Percentiles rank a stretch among this genome's conserved stretches.
These are phyloP conservation scores for Coregonus suidteri DNA, from an alignment of 2,797 vertebrate genomes.

Conservation along the genomic window DNA sequence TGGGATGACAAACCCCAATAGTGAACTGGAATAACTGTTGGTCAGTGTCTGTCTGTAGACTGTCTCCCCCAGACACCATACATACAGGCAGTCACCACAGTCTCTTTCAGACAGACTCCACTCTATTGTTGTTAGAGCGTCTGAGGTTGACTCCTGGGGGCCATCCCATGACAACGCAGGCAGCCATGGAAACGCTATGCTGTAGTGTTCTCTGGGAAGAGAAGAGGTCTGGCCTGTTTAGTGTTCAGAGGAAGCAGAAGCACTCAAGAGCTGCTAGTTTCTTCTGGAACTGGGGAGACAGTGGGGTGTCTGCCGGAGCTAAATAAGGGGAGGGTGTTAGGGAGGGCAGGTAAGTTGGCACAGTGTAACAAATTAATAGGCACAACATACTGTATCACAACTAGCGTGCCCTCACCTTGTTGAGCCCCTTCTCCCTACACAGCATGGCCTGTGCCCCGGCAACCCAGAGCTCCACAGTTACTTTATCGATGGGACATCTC, in stretches of 20 bases:
- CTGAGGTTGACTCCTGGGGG: slow-evolving; percentile 58
- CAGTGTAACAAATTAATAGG: slow-evolving; percentile 27
- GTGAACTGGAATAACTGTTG: slow-evolving; percentile 29
- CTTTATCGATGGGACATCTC: slow-evolving; percentile 6
- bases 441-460: slow-evolving; percentile 21
- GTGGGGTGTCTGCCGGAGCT: slow-evolving; percentile 11
- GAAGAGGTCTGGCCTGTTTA: slow-evolving; percentile 33
- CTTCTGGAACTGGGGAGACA: slow-evolving; percentile 23
- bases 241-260: slow-evolving; percentile 34
- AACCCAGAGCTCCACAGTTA: neutral
- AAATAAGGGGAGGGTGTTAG: neutral
- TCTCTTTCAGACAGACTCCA: slow-evolving; percentile 40
- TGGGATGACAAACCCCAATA: slow-evolving; percentile 26
- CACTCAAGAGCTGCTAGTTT: slow-evolving; percentile 42
- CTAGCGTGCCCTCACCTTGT: slow-evolving; percentile 20
- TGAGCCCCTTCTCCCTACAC: neutral
- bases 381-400: slow-evolving; percentile 24
- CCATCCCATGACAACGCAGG: slow-evolving; percentile 56
- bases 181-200: slow-evolving; percentile 54
- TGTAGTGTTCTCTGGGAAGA: slow-evolving; percentile 35
- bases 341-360: slow-evolving; percentile 37
- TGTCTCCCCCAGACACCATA: slow-evolving; percentile 14
- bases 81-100: slow-evolving; percentile 25
- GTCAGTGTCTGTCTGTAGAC: slow-evolving; percentile 9
- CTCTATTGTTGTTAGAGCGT: slow-evolving; percentile 54